Evolutionary conservation across 92 coral and sea anemone species (phyloP), one percentile per base, ranked within the genome.

Genomic region (Zoanthus sansibaricus): DNA sequence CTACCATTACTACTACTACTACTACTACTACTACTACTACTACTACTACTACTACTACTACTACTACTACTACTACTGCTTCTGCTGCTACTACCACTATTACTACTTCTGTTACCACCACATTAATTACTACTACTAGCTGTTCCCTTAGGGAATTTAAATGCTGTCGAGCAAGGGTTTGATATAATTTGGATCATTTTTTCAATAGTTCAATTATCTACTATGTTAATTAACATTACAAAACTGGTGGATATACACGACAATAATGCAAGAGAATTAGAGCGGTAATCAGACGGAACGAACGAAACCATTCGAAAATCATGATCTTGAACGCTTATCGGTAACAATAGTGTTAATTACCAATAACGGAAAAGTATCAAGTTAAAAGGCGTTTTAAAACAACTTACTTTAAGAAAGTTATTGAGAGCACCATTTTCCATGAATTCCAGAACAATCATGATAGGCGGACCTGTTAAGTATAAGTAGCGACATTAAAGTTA

Each of bases 401-500:
- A 72, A 52, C 82, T 61, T 86, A 97, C 99, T 93, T 92, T 95
- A 3, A 97, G 89, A 71, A 87, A 95, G 52, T 64, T 71, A 73
- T 95, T 96, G 9, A 97, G 91, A 14, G 99, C 96, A n/a, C 99
- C 99, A 77, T 94, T 96, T 33, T 95, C 98, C 99, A 97, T 95
- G 90, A 95, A 97, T 79, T 97, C 99, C 17, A 98, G 94, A 12
- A 97, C 87, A 64, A 97, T 97, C 98, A 97, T 95, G 89, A 95
- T 94, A 1, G 99, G 98, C 66, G 90, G 91, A 87, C 90, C 97
- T 94, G 78, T 15, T 42, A 16, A 33, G 30, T 69, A 33, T 16
- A 69, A 31, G 9, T 6, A 69, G 13, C 12, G 1, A 20, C 42
- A 37, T 37, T 4, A 37, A 37, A 37, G 42, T 37, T 37, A 37